Evolutionary conservation across 1,140 invertebrate species (phyloP), one percentile per base, ranked within the genome.

Genomic region (Leptinotarsa defecta): DNA sequence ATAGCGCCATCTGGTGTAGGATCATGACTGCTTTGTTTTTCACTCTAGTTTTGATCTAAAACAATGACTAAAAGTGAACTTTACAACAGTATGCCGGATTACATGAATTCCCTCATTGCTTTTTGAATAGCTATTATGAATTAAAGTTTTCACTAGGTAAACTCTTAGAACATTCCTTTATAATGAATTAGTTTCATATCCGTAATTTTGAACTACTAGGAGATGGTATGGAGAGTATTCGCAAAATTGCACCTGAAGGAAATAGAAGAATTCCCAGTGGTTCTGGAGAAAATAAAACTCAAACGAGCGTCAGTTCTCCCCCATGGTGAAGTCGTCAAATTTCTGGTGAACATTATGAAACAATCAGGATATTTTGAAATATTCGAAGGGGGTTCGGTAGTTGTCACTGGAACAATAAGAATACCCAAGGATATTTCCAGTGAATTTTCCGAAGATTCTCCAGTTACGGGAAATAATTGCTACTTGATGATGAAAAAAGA

Each of bases 291-390:
- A 83, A 89, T 98, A 2, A 90, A 92, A 73, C 95, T 99, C 82
- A 91, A 93, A 75, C 89, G 95, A 73, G 96, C 97, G 13, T 98
- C 97, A 1, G 96, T 99, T 78, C 89, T 99, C 81, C 92, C 93
- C 2, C 92, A 93, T 79, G 92, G 93, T 68, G 92, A 90, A 20
- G 87, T 90, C 1, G 91, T 97, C 3, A 94, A 93, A 78, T 96
- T 99, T 81, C 87, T 95, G 8, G 89, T 98, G 3, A 96, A 93
- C 80, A 92, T 98, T 63, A 94, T 97, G 79, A 92, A 94, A 80
- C 92, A 92, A 43, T 93, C 91, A 61, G 96, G 96, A 15, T 90
- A 95, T 65, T 99, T 99, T 89, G 95, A 98, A 84, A 93, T 99
- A 52, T 92, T 92, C 77, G 97, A 98, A 87, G 91, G 92, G 79